Base-by-base conservation (phyloP, 2,113 vertebrate genomes). In the Chaetops frenatus region DNA sequence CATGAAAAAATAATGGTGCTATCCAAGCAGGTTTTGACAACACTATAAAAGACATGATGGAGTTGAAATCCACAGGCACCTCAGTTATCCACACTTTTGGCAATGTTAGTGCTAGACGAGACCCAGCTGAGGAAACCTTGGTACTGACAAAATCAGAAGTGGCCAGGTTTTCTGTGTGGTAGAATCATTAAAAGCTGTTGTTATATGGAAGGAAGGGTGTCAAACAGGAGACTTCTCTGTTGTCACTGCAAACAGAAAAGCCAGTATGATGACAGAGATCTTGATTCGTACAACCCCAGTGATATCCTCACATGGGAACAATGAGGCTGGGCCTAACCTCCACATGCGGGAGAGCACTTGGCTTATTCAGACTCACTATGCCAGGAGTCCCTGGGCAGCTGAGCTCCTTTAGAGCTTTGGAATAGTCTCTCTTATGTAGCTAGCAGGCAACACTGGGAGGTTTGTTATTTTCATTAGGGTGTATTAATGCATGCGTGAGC, bases 251-350 rank as follows among this genome's bases (percentile, higher is more conserved):
- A 79, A 35, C 14, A 35, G 28, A 53, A 57, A 65, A 88, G 50
- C 18, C 2, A 1, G 33, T 25, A 42, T 23, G 21, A 21, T 66
- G 31, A 14, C 15, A 23, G 36, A 31, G 6, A 9, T 56, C 33
- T 78, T 71, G 40, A 65, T 73, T 45, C 5, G 56, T 23, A 19
- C 28, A 81, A 8, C 23, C 78, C 70, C 42, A 69, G 78, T n/a
- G 54, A 40, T 19, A n/a, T 1, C 25, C 17, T 27, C 42, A 5
- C 1, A 1, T 0, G 18, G 48, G 64, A 90, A 13, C 0, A 7
- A 38, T 23, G 29, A 56, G 33, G 28, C 42, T 77, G 54, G 31
- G 45, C 33, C 16, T 35, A 28, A 45, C 15, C 22, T 74, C 12
- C 9, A 7, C 13, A 2, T 7, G 7, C 27, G 33, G 71, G 29